Evolutionary conservation across 1,140 invertebrate genomes (phyloP).

Genomic region (Eubasilissa regina): DNA sequence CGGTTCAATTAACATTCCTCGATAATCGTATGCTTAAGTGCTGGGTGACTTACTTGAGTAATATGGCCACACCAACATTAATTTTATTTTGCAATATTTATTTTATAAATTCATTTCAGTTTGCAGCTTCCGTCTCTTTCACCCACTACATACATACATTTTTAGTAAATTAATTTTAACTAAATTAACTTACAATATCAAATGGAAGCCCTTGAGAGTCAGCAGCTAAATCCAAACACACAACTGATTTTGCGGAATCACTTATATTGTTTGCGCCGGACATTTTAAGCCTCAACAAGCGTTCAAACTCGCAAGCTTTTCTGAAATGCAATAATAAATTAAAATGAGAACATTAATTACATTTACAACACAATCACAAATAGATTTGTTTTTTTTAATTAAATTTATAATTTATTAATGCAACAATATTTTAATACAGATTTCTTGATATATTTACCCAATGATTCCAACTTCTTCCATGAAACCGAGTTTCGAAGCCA

Average conservation of each 20-base stretch:
- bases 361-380: neutral
- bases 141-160: neutral
- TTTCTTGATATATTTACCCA: slow-evolving; percentile 6
- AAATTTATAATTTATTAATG: neutral
- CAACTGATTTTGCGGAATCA: slow-evolving; percentile 61
- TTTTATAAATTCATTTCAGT: too few species aligned
- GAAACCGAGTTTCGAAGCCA: slow-evolving; percentile 23
- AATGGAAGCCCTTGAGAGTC: slow-evolving; percentile 54
- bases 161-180: neutral
- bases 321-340: slow-evolving; percentile 56
- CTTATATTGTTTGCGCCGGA: slow-evolving; percentile 57
- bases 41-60: too few species aligned
- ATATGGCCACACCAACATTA: neutral
- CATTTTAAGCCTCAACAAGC: slow-evolving; percentile 61
- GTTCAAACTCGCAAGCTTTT: slow-evolving; percentile 62
- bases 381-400: neutral
- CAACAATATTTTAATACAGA: too few species aligned
- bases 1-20: too few species aligned
- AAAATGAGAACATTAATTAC: neutral
- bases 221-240: slow-evolving; percentile 63
- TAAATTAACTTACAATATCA: slow-evolving; percentile 60
- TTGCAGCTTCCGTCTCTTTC: too few species aligned
- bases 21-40: too few species aligned
- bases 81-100: too few species aligned
- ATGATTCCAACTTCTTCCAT: slow-evolving; percentile 18